Evolutionary conservation across 2,888 invertebrate genomes (phyloP), one percentile per base, ranked within the genome.

Genomic region (Coremacera marginata): DNA sequence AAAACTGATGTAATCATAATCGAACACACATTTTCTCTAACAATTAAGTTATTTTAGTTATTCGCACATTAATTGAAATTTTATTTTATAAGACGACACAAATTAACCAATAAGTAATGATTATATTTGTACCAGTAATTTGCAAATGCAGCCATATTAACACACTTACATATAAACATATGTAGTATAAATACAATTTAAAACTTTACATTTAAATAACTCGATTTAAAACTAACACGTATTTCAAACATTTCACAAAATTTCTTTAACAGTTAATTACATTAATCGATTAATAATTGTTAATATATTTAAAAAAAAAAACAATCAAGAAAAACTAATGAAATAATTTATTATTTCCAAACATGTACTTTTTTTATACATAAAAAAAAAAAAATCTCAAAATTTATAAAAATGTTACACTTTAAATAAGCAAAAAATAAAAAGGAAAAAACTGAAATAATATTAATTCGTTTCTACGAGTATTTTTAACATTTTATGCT

Each of bases 311-410:
- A 70, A 70, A 25, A 70, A n/a, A 5, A 65, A 5, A 65, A 19
- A 52, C 9, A 22, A 25, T 14, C 9, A 16, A 19, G 51, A 51
- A 51, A 70, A 27, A 25, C 57, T 57, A 9, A 60, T 60, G 25
- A 71, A 78, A 80, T 80, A 81, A 81, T 81, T 81, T 80, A 81
- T 81, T 80, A 80, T 81, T 81, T 77, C 75, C 75, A 80, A 80
- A 78, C 60, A 71, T 19, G 37, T 44, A 60, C 60, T 78, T 81
- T 80, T 81, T 80, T n/a, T n/a, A n/a, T 81, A 80, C 80, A 81
- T 80, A 80, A 77, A 80, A 60, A 4, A 57, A 37, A 81, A 79
- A 57, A 67, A 77, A 73, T 49, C 44, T 72, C 44, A 72, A 44
- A 62, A 25, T 65, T 34, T 75, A 31, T 75, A 75, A 75, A 75